phyloP scores from a whole-genome alignment of 2,888 invertebrate genomes.

The Zeuzera pyrina region DNA sequence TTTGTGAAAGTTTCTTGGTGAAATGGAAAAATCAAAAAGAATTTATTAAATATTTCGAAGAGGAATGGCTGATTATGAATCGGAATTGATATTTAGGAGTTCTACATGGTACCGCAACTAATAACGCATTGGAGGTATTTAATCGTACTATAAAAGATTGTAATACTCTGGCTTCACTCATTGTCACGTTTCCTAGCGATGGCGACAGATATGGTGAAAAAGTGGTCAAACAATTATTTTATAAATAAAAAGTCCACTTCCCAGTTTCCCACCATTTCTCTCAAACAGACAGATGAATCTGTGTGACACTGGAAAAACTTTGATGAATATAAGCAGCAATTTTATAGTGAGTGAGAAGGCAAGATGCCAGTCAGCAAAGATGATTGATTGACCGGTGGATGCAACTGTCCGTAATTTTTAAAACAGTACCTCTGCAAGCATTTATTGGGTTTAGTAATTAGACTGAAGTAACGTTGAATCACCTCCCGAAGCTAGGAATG shows the following conservation, averaged over 20 bases:
- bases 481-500: too few relatives aligned
- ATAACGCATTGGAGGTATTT: conserved; percentile 11
- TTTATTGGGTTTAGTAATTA: too few relatives aligned
- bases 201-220: conserved; percentile 14
- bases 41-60: conserved; percentile 8
- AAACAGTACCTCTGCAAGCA: too few relatives aligned
- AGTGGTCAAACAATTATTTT: conserved; percentile 13
- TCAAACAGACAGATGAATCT: conserved; percentile 15
- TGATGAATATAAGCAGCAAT: conserved; percentile 4
- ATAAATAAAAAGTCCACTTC: conserved; percentile 4
- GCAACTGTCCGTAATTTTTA: too few relatives aligned
- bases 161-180: conserved; percentile 10
- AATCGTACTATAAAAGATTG: conserved; percentile 12
- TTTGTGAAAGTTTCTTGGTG: conserved; percentile 19
- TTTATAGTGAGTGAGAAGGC: too few relatives aligned
- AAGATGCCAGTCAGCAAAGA: too few relatives aligned
- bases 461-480: too few relatives aligned
- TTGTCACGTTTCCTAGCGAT: conserved; percentile 14
- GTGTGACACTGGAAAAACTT: conserved; percentile 14
- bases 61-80: conserved; percentile 11
- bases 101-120: conserved; percentile 8
- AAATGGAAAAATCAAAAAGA: conserved; percentile 15
- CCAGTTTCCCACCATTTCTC: conserved; percentile 6
- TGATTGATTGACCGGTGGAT: too few relatives aligned
- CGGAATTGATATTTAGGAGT: conserved; percentile 15